Evolutionary conservation across 2,888 invertebrate species (phyloP).

Genomic region (Creontiades dilutus): DNA sequence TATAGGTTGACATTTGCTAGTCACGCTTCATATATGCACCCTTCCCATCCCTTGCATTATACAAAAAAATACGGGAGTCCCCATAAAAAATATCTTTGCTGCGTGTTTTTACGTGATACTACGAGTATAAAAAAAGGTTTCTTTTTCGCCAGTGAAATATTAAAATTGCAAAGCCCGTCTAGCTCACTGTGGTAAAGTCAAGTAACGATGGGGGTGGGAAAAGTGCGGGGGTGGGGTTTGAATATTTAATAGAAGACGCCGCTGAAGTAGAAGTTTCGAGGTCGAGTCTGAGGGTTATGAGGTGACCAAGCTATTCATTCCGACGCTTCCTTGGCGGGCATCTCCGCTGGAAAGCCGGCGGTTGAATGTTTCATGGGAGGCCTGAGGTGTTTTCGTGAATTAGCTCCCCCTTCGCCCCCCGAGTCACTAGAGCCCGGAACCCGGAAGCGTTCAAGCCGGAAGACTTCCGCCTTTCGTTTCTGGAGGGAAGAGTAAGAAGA

Average conservation of each 20-base stretch:
- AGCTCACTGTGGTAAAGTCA: not conserved
- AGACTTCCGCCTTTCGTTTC: not conserved
- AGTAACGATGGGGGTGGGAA: not conserved
- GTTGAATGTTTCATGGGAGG: constrained; percentile 20
- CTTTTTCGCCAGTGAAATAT: constrained; percentile 15
- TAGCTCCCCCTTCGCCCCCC: not conserved
- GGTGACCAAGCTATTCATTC: constrained; percentile 51
- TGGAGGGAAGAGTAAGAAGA: not conserved
- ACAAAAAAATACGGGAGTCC: too few relatives aligned
- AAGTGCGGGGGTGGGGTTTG: not conserved
- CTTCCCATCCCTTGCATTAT: too few relatives aligned
- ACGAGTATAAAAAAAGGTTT: not conserved
- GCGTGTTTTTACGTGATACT: too few relatives aligned
- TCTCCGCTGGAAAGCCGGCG: not conserved
- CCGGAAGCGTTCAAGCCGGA: not conserved
- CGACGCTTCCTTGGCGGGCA: not conserved
- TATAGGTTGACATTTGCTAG: too few relatives aligned
- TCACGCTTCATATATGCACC: too few relatives aligned
- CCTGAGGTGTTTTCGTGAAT: constrained; percentile 36
- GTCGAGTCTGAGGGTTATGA: constrained; percentile 43
- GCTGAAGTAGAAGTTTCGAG: constrained; percentile 30
- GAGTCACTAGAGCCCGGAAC: not conserved
- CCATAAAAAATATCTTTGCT: too few relatives aligned
- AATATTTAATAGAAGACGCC: constrained; percentile 6
- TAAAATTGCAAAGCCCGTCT: not conserved